Conservation (phyloP, 1,140 invertebrate genomes). For the Drosophila takahashii region DNA sequence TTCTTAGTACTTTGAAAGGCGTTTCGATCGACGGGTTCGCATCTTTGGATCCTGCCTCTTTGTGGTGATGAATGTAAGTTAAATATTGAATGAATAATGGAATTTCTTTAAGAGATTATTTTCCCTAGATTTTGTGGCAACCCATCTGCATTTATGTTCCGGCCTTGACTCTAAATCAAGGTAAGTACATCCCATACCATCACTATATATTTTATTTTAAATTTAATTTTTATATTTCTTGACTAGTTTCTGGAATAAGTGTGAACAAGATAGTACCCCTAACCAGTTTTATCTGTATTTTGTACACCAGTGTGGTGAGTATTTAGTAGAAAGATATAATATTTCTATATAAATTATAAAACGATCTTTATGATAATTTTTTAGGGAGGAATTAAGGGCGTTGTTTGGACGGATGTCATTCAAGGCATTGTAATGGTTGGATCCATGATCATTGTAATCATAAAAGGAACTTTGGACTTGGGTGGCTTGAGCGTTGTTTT, state of each 20-base stretch:
- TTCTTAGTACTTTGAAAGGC: slow-evolving; percentile 90
- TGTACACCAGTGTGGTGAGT: slow-evolving; percentile 92
- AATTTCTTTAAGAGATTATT: too few species aligned
- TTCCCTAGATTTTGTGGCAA: slow-evolving; percentile 86
- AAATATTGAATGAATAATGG: too few species aligned
- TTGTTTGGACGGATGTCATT: slow-evolving; percentile 94
- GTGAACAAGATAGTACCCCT: slow-evolving; percentile 88
- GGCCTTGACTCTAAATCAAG: slow-evolving; percentile 91
- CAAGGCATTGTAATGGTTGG: slow-evolving; percentile 92
- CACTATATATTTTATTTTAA: neutral
- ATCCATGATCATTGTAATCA: slow-evolving; percentile 91
- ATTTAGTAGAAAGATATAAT: neutral
- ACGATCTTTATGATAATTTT: slow-evolving; percentile 8
- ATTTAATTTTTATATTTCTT: slow-evolving; percentile 24
- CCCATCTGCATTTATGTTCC: slow-evolving; percentile 93
- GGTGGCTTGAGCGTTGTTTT: slow-evolving; percentile 91
- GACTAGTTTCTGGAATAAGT: slow-evolving; percentile 89
- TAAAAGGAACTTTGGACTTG: slow-evolving; percentile 92
- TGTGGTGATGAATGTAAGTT: slow-evolving; percentile 88
- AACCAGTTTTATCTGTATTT: slow-evolving; percentile 91
- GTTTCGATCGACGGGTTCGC: slow-evolving; percentile 90
- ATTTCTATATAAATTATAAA: neutral
- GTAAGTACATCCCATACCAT: slow-evolving; percentile 61
- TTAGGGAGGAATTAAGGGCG: slow-evolving; percentile 93
- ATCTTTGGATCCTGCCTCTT: slow-evolving; percentile 90